Base-by-base conservation (phyloP, 1,140 invertebrate species). In the Drosophila tsacasi region DNA sequence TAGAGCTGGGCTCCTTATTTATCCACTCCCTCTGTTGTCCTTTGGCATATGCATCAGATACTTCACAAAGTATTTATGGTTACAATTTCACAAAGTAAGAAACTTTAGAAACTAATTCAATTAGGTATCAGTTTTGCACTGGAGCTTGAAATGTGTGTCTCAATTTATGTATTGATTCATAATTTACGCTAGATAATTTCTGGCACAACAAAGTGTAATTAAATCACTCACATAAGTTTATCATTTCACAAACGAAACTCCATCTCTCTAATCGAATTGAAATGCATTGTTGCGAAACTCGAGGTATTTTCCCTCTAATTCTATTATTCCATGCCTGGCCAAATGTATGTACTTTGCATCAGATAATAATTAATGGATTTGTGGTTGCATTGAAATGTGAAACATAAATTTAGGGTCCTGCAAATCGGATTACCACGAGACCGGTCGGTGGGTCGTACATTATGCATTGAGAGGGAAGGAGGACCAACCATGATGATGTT, bases 321-420 rank as follows among this genome's bases (percentile, higher is more conserved):
- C 35, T 30, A 39, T 69, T 35, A 68, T 54, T 35, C 19, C 23
- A 55, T 37, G 52, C 37, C 3, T 10, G n/a, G 12, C 2, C 17
- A 49, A 62, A 32, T 44, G 49, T 7, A 39, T 32, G 47, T 23
- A 37, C n/a, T 66, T 21, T 57, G 50, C 54, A 72, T 37, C 52
- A 35, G 67, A 73, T 73, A 72, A 44, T 50, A 73, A 61, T 52
- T 72, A 61, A 52, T 74, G 71, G 39, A 61, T 73, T 73, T 74
- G 67, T 52, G 68, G 54, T 27, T 25, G 9, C 35, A 73, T 49
- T 39, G 32, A 72, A 73, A 72, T 60, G 46, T 40, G n/a, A 44
- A 49, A 46, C 66, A 73, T 50, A 42, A 73, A 73, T 73, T 52
- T n/a, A 2, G 37, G 12, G 37, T 39, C 44, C 67, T 50, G 68